phyloP scores from a whole-genome alignment of 2,888 invertebrate species.

The Eupithecia inturbata region DNA sequence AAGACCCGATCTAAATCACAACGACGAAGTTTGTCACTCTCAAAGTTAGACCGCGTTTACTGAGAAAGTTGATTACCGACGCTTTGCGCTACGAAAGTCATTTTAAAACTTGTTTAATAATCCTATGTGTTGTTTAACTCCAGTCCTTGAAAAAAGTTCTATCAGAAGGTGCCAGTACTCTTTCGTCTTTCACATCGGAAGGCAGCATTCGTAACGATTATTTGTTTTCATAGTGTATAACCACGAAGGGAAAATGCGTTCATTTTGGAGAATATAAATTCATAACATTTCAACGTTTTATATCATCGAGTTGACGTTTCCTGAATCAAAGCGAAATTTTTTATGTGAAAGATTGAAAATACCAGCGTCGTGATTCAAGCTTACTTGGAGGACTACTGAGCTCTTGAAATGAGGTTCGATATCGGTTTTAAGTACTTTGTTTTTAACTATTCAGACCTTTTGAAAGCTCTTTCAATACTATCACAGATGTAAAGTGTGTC shows the following conservation, averaged over 20 bases:
- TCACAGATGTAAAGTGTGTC: background rate
- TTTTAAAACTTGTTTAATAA: conserved; percentile 3
- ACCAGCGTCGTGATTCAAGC: background rate
- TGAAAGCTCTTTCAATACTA: background rate
- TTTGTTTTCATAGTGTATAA: too few relatives aligned
- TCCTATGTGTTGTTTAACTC: background rate
- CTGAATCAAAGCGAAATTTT: background rate
- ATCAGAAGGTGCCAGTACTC: background rate
- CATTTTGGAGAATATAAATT: too few relatives aligned
- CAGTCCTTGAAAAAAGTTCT: background rate
- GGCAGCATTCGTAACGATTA: background rate
- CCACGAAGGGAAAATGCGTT: too few relatives aligned
- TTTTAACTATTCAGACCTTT: too few relatives aligned
- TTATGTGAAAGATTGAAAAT: background rate
- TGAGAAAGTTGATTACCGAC: conserved; percentile 6
- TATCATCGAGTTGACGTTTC: background rate
- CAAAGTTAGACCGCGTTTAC: conserved; percentile 50
- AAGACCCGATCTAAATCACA: conserved; percentile 56
- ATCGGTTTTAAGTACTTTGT: background rate
- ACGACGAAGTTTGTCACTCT: conserved; percentile 60
- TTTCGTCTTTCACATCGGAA: background rate
- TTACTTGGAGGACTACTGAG: background rate
- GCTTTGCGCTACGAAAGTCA: background rate
- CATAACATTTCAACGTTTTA: background rate
- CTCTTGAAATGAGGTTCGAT: background rate